Evolutionary conservation across 2,113 vertebrate species (phyloP), one percentile per base, ranked within the genome.

Genomic region (Misgurnus anguillicaudatus): DNA sequence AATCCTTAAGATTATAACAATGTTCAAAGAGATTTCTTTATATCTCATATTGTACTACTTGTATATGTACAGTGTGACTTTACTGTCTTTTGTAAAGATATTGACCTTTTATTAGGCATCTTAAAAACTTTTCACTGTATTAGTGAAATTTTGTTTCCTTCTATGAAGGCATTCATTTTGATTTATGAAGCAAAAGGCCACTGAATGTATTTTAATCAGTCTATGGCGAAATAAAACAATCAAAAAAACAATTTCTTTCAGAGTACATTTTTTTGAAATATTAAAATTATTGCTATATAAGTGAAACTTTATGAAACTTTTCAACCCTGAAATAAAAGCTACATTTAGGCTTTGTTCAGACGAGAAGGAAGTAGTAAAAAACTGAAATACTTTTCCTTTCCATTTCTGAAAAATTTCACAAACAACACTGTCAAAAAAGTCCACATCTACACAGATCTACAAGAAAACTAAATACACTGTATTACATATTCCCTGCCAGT

Each of bases 171-270:
- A 45, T 47, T 48, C n/a, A 19, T 75, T 61, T 45, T 48, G 21
- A 31, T 31, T 31, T 31, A 31, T 39, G 53, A 60, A 62, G 75
- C 42, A 48, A 67, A 74, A 58, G 16, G n/a, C 21, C 4, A 45
- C 10, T 76, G 73, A 77, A 76, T 81, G 73, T 81, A 81, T 53
- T 70, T 81, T 10, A 76, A 69, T 81, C 73, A 81, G n/a, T 19
- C 39, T 38, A 53, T 76, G 55, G 80, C 80, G 80, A 81, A 81
- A 81, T 81, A 81, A 81, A 81, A 81, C 80, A 81, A 81, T 81
- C 80, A 3, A 31, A 81, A 3, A 55, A 60, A 81, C n/a, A 60
- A 60, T 4, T 2, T 60, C 61, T 17, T 60, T 47, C n/a, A 36
- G 39, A 48, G 1, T 41, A 3, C 0, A 16, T 36, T n/a, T 7